Base-by-base conservation (phyloP, 2,797 vertebrate species). In the Xenops minutus region DNA sequence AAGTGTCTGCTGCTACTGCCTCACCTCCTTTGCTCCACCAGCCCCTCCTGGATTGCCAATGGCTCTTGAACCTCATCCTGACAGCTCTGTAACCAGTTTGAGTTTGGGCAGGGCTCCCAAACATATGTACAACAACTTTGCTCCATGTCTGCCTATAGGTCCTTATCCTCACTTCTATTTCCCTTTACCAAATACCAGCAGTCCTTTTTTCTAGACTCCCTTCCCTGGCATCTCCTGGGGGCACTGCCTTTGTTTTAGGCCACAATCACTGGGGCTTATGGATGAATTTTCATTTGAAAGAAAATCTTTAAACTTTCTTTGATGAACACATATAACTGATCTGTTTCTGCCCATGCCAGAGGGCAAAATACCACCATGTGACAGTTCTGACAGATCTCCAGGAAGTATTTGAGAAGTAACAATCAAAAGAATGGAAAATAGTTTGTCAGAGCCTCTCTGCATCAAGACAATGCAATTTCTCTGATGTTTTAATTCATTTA, bases 121-220 rank as follows among this genome's bases (percentile, higher is more conserved):
- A 32, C 2, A 1, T 3, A 7, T 0, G 3, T 7, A n/a, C 55
- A 67, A n/a, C 10, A 67, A 16, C n/a, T 7, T 21, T n/a, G 19
- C 16, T 56, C 49, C 41, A n/a, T 0, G 0, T 36, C 19, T 61
- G 55, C 51, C 10, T 24, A 6, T 21, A 0, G 0, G 10, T 19
- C 78, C 21, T 76, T 76, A 67, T 44, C 17, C 20, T 72, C 29
- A 21, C 26, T 87, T 39, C 21, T 71, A 67, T 88, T 32, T 20
- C 7, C 14, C 32, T 48, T 52, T 37, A 36, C 23, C 32, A n/a
- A 26, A 4, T 30, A 54, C 3, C 32, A 77, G 18, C 37, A 62
- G 29, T 16, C 12, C 3, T 27, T 26, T 39, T 27, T 61, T 64
- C 52, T 54, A 59, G 24, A 13, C 51, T 82, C 37, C 22, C 14